Evolutionary conservation across 2,888 invertebrate genomes (phyloP).

Genomic region (Euzophera pinguis): DNA sequence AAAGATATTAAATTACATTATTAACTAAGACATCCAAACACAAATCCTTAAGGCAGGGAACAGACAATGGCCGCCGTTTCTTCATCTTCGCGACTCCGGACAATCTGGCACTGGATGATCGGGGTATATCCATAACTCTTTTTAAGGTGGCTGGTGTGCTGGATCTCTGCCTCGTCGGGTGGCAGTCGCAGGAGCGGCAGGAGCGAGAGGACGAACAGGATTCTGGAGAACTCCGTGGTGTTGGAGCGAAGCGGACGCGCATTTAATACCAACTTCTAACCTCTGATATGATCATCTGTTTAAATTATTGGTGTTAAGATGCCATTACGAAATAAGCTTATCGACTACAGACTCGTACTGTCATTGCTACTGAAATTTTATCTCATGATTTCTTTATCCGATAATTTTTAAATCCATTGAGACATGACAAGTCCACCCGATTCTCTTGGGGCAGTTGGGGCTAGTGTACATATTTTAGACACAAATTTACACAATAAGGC

Average conservation of each 20-base stretch:
- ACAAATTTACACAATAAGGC: too few relatives aligned
- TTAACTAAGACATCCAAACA: constrained; percentile 78
- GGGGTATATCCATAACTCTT: constrained; percentile 16
- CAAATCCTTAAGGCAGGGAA: constrained; percentile 70
- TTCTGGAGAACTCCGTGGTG: constrained; percentile 52
- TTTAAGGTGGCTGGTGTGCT: constrained; percentile 24
- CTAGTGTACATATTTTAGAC: too few relatives aligned
- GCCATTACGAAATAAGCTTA: too few relatives aligned
- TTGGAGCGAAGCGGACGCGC: constrained; percentile 65
- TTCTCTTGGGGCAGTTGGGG: too few relatives aligned
- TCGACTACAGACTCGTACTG: too few relatives aligned
- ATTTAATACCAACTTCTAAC: constrained; percentile 25
- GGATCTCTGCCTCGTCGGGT: constrained; percentile 33
- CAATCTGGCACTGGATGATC: constrained; percentile 29
- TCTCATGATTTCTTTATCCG: too few relatives aligned
- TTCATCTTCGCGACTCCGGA: constrained; percentile 24
- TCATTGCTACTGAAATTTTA: too few relatives aligned
- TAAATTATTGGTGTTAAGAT: too few relatives aligned
- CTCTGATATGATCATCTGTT: too few relatives aligned
- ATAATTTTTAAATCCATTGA: too few relatives aligned
- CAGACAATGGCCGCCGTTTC: constrained; percentile 58
- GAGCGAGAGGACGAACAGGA: constrained; percentile 27
- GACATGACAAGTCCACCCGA: too few relatives aligned
- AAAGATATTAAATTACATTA: constrained; percentile 61
- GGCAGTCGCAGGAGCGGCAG: constrained; percentile 26